A percentile compares a stretch with the other conserved stretches of the same genome.
Evolutionary conservation across 2,888 invertebrate species (phyloP).

Genomic region (Torymus tubicola): DNA sequence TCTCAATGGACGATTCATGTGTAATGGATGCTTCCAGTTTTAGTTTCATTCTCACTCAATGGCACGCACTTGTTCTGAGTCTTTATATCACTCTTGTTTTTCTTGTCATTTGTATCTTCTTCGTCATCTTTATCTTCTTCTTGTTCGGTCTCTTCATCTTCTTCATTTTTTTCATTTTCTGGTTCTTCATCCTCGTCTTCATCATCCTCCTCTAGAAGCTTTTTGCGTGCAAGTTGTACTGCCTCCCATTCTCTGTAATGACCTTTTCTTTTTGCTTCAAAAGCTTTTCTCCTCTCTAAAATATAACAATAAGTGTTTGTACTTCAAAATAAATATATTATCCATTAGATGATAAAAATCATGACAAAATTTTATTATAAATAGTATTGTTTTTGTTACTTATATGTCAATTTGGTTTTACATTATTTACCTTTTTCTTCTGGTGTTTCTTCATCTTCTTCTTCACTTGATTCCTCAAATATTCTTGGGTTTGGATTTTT

Average conservation of each 20-base stretch:
- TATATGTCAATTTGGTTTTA: not conserved
- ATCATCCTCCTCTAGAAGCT: slow-evolving; percentile 93
- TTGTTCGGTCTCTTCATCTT: slow-evolving; percentile 45
- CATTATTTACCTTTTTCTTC: slow-evolving; percentile 76
- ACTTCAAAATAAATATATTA: too few relatives aligned
- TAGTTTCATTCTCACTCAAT: slow-evolving; percentile 70
- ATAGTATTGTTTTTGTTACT: too few relatives aligned
- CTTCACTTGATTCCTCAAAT: slow-evolving; percentile 74
- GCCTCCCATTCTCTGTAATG: slow-evolving; percentile 99
- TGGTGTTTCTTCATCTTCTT: slow-evolving; percentile 77
- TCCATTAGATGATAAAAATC: slow-evolving; percentile 6
- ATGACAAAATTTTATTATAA: not conserved
- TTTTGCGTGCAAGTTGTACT: slow-evolving; percentile 91
- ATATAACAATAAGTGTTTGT: not conserved
- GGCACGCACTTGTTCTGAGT: slow-evolving; percentile 73
- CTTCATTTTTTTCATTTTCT: slow-evolving; percentile 61
- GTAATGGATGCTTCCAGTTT: slow-evolving; percentile 62
- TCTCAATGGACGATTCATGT: slow-evolving; percentile 59
- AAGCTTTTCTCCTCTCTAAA: slow-evolving; percentile 85
- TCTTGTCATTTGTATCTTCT: slow-evolving; percentile 37
- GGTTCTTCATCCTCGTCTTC: slow-evolving; percentile 81
- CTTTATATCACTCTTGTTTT: slow-evolving; percentile 63
- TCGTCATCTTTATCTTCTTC: slow-evolving; percentile 59
- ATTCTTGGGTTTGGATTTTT: slow-evolving; percentile 77
- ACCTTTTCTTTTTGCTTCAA: slow-evolving; percentile 95